Conservation (phyloP, 2,888 invertebrate genomes). For the Erebia ligea region DNA sequence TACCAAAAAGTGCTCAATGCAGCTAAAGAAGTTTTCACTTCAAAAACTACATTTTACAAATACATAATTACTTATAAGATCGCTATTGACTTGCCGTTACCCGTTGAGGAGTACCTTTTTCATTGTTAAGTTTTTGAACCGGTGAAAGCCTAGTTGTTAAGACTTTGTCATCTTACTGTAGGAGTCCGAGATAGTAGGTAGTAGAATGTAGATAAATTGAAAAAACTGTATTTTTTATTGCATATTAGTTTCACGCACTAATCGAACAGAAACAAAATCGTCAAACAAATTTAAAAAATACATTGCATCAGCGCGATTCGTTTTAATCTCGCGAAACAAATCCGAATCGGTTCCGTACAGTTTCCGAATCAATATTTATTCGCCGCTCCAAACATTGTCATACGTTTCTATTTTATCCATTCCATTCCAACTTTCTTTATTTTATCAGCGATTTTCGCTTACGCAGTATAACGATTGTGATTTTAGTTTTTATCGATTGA, state of each 20-base stretch:
- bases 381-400: slow-evolving; percentile 28
- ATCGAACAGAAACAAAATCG: not conserved
- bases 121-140: too few species aligned
- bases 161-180: too few species aligned
- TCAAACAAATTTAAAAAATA: slow-evolving; percentile 4
- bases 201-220: not conserved
- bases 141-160: not conserved
- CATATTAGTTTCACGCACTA: not conserved
- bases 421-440: slow-evolving; percentile 22
- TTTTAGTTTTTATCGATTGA: not conserved
- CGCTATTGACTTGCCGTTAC: too few species aligned
- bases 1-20: too few species aligned
- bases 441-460: not conserved
- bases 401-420: slow-evolving; percentile 24
- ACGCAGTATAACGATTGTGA: too few species aligned
- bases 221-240: not conserved
- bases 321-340: slow-evolving; percentile 22
- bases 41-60: too few species aligned
- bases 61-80: too few species aligned
- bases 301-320: slow-evolving; percentile 19
- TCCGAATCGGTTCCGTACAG: slow-evolving; percentile 21
- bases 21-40: too few species aligned
- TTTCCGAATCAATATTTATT: slow-evolving; percentile 34
- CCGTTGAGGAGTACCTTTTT: too few species aligned
- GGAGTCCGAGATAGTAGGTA: too few species aligned